Evolutionary conservation across 92 coral and sea anemone species (phyloP).

Genomic region (Siderastrea siderea): DNA sequence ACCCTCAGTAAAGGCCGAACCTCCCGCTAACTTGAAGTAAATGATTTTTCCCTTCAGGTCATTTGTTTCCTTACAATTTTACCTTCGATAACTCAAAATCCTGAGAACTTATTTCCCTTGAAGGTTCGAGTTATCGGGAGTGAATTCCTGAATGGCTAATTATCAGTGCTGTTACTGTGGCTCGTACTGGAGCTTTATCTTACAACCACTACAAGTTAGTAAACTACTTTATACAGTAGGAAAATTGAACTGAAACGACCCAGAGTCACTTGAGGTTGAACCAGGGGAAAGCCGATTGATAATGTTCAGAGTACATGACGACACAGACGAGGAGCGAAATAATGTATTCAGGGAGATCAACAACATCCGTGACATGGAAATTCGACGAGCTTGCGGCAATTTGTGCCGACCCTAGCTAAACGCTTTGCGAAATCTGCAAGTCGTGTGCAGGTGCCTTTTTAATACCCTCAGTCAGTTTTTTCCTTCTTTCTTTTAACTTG

Average conservation of each 20-base stretch:
- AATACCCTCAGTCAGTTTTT: no score
- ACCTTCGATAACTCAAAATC: no score
- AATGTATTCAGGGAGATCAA: background rate
- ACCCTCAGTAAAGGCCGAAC: no score
- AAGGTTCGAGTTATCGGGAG: no score
- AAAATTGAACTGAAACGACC: slow-evolving; percentile 18
- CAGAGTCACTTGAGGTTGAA: background rate
- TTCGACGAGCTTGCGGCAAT: background rate
- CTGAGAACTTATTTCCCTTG: no score
- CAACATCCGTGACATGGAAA: background rate
- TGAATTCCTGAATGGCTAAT: slow-evolving; percentile 24
- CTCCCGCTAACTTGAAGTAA: no score
- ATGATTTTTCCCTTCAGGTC: no score
- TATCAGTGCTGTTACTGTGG: slow-evolving; percentile 7
- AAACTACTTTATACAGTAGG: slow-evolving; percentile 14
- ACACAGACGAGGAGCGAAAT: background rate
- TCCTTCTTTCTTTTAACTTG: no score
- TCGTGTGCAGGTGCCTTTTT: no score
- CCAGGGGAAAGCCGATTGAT: background rate
- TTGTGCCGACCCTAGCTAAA: no score
- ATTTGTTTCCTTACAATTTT: no score
- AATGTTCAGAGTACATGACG: background rate
- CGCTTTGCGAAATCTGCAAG: no score
- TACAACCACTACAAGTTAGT: slow-evolving; percentile 36
- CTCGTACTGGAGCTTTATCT: slow-evolving; percentile 22